Conservation (phyloP, 2,797 vertebrate species). For the Sylvilagus floridanus region DNA sequence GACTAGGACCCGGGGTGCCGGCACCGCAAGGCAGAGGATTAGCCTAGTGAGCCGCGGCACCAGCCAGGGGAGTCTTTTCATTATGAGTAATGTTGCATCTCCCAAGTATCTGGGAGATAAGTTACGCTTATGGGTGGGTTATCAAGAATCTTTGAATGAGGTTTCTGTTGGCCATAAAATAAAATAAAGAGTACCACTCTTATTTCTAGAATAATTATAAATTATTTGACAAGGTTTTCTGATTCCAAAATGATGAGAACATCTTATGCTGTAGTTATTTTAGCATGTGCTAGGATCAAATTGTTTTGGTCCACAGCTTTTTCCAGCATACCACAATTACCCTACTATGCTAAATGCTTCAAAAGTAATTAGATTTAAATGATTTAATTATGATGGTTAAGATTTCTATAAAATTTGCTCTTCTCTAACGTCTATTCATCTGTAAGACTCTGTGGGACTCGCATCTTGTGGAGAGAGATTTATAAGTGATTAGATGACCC, state of each 20-base stretch:
- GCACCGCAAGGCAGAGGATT: too few species aligned
- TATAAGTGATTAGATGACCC: background rate
- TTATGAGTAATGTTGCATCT: background rate
- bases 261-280: conserved; percentile 34
- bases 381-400: conserved; percentile 33
- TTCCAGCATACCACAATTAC: conserved; percentile 23
- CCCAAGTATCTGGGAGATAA: background rate
- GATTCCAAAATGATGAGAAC: conserved; percentile 47
- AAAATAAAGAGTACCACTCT: background rate
- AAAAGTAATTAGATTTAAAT: conserved; percentile 54
- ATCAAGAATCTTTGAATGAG: background rate
- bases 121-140: background rate
- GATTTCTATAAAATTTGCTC: background rate
- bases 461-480: background rate
- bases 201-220: conserved; percentile 60
- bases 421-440: conserved; percentile 23
- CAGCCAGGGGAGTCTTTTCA: too few species aligned
- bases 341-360: conserved; percentile 24
- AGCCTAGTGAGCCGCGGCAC: too few species aligned
- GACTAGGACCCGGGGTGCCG: too few species aligned
- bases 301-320: conserved; percentile 45
- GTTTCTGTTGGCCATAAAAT: background rate
- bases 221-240: conserved; percentile 56
- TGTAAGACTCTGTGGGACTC: background rate
- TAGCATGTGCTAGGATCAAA: background rate